phyloP scores from a whole-genome alignment of 2,797 vertebrate species.

The Aldrovandia affinis region DNA sequence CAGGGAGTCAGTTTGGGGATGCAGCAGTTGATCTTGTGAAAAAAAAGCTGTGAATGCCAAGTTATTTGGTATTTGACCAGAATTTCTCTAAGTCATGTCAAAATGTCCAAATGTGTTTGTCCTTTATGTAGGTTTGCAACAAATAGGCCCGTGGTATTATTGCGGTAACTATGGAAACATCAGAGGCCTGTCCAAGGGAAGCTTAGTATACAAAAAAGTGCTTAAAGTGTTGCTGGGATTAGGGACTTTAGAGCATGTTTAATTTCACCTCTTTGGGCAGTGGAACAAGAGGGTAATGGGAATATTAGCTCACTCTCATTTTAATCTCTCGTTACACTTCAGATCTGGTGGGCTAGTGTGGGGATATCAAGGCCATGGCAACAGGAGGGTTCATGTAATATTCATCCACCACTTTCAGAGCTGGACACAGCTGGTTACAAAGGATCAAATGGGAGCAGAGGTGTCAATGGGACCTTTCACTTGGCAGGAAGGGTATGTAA shows the following conservation, averaged over 20 bases:
- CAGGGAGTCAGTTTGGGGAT: not conserved
- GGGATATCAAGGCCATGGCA: slow-evolving; percentile 45
- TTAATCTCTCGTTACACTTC: slow-evolving; percentile 68
- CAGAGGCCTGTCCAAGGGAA: slow-evolving; percentile 49
- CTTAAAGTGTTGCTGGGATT: slow-evolving; percentile 72
- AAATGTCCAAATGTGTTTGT: slow-evolving; percentile 46
- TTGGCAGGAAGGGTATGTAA: too few species aligned
- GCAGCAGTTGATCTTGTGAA: not conserved
- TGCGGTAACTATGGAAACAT: slow-evolving; percentile 72
- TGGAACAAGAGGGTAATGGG: slow-evolving; percentile 69
- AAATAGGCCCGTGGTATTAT: slow-evolving; percentile 57
- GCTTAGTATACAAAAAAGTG: slow-evolving; percentile 60
- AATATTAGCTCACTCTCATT: slow-evolving; percentile 68
- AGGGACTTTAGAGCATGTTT: slow-evolving; percentile 72
- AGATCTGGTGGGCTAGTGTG: slow-evolving; percentile 51
- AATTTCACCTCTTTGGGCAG: slow-evolving; percentile 70
- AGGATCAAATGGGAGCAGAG: not conserved
- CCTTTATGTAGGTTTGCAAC: slow-evolving; percentile 56
- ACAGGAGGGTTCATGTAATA: slow-evolving; percentile 61
- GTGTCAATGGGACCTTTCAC: not conserved
- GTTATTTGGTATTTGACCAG: slow-evolving; percentile 23
- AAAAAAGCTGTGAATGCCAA: slow-evolving; percentile 26
- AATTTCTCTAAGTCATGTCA: slow-evolving; percentile 19
- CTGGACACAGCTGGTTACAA: not conserved
- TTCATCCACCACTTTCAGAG: slow-evolving; percentile 52